Evolutionary conservation across 2,888 invertebrate genomes (phyloP).

Genomic region (Agonopterix arenella): DNA sequence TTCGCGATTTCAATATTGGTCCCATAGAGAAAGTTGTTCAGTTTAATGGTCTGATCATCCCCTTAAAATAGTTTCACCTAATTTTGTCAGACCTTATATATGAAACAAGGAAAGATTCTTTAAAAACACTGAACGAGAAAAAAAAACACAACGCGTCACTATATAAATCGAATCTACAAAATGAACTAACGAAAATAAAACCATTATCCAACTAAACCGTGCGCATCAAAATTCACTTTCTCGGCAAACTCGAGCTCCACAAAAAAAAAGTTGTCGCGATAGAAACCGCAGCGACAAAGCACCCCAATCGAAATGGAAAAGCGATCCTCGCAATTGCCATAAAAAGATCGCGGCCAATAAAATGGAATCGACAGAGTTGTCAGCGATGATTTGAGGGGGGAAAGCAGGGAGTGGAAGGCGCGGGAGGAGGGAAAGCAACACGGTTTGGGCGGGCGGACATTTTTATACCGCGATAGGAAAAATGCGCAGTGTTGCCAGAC

Average conservation of each 20-base stretch:
- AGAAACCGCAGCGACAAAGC: slow-evolving; percentile 38
- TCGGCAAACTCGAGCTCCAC: slow-evolving; percentile 15
- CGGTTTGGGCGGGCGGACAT: slow-evolving; percentile 71
- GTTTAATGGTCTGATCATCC: too few species aligned
- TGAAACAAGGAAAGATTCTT: too few species aligned
- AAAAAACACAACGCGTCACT: too few species aligned
- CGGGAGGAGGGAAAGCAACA: slow-evolving; percentile 36
- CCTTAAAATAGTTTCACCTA: too few species aligned
- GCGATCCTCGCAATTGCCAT: slow-evolving; percentile 64
- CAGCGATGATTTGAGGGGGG: slow-evolving; percentile 54
- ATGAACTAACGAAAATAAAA: neutral
- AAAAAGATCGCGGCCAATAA: slow-evolving; percentile 72
- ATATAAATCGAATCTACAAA: neutral
- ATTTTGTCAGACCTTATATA: too few species aligned
- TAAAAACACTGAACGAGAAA: too few species aligned
- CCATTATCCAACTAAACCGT: neutral
- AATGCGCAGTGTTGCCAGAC: slow-evolving; percentile 24
- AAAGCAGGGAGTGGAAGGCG: slow-evolving; percentile 18
- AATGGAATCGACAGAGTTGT: slow-evolving; percentile 57
- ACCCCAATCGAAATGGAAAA: slow-evolving; percentile 64
- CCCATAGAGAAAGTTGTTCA: too few species aligned
- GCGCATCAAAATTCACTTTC: slow-evolving; percentile 34
- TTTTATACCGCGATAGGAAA: slow-evolving; percentile 58
- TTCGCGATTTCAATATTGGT: too few species aligned
- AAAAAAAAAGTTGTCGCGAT: slow-evolving; percentile 22